Conservation (phyloP, 2,888 invertebrate species). For the Agelastica alni region DNA sequence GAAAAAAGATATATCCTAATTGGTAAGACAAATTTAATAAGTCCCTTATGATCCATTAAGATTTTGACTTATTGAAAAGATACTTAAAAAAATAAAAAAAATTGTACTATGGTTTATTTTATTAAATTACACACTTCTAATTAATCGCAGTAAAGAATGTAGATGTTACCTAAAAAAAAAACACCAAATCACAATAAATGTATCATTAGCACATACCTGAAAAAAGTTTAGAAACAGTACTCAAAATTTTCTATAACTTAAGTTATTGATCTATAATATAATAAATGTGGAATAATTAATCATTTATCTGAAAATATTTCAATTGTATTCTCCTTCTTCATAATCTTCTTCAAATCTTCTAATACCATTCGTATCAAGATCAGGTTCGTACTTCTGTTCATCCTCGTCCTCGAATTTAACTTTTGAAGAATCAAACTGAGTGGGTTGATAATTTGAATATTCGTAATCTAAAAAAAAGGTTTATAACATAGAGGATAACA, state of each 20-base stretch:
- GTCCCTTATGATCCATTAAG: no score
- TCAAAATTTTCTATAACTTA: conserved; percentile 18
- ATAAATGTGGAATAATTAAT: not conserved
- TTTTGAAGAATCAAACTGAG: conserved; percentile 65
- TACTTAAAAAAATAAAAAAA: no score
- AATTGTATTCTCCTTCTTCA: conserved; percentile 53
- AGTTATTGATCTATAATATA: not conserved
- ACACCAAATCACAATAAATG: conserved; percentile 6
- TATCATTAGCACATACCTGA: conserved; percentile 13
- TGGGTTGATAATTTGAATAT: conserved; percentile 64
- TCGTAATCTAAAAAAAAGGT: conserved; percentile 70
- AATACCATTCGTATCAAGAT: conserved; percentile 57
- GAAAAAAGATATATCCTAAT: no score
- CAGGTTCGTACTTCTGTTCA: conserved; percentile 75
- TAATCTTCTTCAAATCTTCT: conserved; percentile 54
- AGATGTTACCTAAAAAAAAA: conserved; percentile 12
- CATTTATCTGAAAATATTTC: not conserved
- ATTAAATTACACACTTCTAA: not conserved
- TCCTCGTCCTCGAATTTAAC: conserved; percentile 74
- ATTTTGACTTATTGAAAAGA: no score
- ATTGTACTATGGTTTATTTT: no score
- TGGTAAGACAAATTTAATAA: no score
- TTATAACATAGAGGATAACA: no score
- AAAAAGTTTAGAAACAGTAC: conserved; percentile 3
- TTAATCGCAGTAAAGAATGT: not conserved